Conservation (phyloP, 2,113 vertebrate genomes). For the Willisornis vidua region DNA sequence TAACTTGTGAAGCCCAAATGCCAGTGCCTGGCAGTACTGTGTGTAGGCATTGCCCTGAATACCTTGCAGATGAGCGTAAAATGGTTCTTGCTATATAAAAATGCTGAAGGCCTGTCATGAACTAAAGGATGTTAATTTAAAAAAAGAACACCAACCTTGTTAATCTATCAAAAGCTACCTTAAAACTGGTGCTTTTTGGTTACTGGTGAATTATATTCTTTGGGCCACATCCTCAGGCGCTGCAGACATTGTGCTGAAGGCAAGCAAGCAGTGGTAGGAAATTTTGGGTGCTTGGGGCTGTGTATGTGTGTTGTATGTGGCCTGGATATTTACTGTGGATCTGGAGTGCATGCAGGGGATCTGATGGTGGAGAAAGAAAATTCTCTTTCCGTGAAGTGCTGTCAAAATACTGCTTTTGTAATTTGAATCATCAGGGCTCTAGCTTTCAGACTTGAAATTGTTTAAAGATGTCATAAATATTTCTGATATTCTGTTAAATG, state of each 20-base stretch:
- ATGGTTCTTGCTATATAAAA: not conserved
- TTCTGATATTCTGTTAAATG: conserved; percentile 12
- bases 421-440: conserved; percentile 1
- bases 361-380: not conserved
- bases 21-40: not conserved
- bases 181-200: conserved; percentile 48
- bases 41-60: not conserved
- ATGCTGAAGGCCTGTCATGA: not conserved
- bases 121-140: conserved; percentile 33
- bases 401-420: conserved; percentile 11
- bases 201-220: not conserved
- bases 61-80: not conserved
- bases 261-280: not conserved
- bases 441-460: not conserved
- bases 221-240: not conserved
- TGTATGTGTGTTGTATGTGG: not conserved
- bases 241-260: not conserved
- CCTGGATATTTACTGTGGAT: not conserved
- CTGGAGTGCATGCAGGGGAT: not conserved
- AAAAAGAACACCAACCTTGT: not conserved
- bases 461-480: conserved; percentile 52
- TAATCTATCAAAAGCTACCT: conserved; percentile 53
- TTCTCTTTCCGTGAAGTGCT: not conserved
- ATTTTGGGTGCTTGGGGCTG: not conserved
- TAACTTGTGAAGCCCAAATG: not conserved